A percentile compares a stretch with the other conserved stretches of the same genome.
phyloP scores from a whole-genome alignment of 2,113 vertebrate species.

The Dinomys branickii region DNA sequence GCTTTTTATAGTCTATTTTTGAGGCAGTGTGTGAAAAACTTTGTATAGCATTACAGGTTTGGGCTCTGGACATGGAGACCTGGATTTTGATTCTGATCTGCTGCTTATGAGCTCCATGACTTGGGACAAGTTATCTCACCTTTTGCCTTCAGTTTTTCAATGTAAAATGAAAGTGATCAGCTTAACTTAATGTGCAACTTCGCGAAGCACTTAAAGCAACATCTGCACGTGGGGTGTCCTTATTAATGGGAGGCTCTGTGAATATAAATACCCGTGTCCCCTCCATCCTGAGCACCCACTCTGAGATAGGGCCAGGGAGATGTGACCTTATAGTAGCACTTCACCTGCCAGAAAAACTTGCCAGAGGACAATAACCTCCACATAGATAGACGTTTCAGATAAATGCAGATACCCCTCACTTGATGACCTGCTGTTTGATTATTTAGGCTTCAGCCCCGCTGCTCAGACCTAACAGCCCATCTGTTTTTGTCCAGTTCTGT shows the following conservation, averaged over 20 bases:
- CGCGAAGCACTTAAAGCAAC: not conserved
- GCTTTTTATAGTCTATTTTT: not conserved
- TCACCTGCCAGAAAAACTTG: not conserved
- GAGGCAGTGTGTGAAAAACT: not conserved
- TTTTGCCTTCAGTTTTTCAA: constrained; percentile 14
- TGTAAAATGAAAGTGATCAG: not conserved
- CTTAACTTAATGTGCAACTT: not conserved
- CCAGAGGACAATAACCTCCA: not conserved
- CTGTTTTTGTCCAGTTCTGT: not conserved
- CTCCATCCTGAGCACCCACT: not conserved
- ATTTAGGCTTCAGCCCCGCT: not conserved
- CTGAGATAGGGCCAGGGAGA: not conserved
- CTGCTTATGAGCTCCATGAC: not conserved
- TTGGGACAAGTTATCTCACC: not conserved
- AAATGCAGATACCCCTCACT: not conserved
- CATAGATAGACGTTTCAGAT: not conserved
- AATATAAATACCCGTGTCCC: not conserved
- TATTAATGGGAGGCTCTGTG: not conserved
- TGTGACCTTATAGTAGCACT: no score
- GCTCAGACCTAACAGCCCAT: not conserved
- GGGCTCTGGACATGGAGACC: not conserved
- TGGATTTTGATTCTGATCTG: not conserved
- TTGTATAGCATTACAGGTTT: not conserved
- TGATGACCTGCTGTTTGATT: not conserved
- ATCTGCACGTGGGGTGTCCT: not conserved